Percentiles rank a stretch among this genome's conserved stretches.
Conservation (phyloP, 2,797 vertebrate species). For the Pampus argenteus region DNA sequence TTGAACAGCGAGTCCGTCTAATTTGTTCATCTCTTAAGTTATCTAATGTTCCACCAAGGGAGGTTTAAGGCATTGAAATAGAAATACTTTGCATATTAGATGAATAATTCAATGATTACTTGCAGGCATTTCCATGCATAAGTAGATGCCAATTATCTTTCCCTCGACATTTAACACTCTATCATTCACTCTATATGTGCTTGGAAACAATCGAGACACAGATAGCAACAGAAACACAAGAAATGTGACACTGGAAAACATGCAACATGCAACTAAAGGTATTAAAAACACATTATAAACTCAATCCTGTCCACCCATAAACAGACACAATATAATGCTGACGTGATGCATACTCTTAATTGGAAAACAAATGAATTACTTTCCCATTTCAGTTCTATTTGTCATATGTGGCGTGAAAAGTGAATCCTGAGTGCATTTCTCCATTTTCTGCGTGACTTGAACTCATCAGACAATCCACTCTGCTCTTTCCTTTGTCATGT, state of each 20-base stretch:
- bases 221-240: background rate
- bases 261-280: background rate
- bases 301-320: background rate
- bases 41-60: conserved; percentile 56
- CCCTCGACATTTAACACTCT: conserved; percentile 49
- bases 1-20: conserved; percentile 43
- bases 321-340: background rate
- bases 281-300: background rate
- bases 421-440: conserved; percentile 26
- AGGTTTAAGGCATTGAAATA: conserved; percentile 72
- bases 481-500: conserved; percentile 34
- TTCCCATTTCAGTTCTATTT: background rate
- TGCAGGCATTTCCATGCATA: conserved; percentile 70
- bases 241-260: background rate
- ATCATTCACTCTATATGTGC: conserved; percentile 27
- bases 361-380: background rate
- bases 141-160: conserved; percentile 72
- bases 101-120: conserved; percentile 79
- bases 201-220: conserved; percentile 40
- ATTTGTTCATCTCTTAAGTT: conserved; percentile 70
- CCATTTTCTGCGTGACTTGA: conserved; percentile 54
- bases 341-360: background rate
- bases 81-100: conserved; percentile 78
- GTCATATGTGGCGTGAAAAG: conserved; percentile 7
- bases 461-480: conserved; percentile 45